These are phyloP conservation scores for Parotocinclus haroldoi DNA, from an alignment of 2,797 vertebrate genomes.

Conservation along the genomic window DNA sequence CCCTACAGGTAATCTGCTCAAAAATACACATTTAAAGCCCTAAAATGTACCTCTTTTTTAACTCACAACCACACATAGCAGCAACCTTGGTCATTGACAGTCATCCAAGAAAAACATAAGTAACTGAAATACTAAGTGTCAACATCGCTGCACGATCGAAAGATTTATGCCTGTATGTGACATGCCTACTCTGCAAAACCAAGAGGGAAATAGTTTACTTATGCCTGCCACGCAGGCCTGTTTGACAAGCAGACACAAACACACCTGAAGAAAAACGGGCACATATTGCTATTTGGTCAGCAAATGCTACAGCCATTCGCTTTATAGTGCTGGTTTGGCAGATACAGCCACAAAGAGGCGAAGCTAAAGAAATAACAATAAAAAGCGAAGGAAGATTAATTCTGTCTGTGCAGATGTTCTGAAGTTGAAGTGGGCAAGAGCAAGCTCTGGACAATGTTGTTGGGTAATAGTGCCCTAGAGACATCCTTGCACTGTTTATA, in stretches of 20 bases:
- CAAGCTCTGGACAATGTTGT: slow-evolving; percentile 68
- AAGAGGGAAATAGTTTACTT: slow-evolving; percentile 25
- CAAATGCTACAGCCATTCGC: background rate
- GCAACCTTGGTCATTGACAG: slow-evolving; percentile 23
- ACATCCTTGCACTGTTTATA: slow-evolving; percentile 54
- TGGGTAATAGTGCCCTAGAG: slow-evolving; percentile 63
- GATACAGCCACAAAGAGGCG: slow-evolving; percentile 16
- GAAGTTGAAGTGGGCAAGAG: slow-evolving; percentile 38
- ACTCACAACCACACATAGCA: slow-evolving; percentile 19
- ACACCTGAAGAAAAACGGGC: slow-evolving; percentile 16
- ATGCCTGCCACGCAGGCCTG: background rate
- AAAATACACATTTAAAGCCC: slow-evolving; percentile 19
- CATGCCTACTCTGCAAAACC: slow-evolving; percentile 19
- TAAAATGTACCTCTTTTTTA: background rate
- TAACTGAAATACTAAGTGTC: slow-evolving; percentile 23
- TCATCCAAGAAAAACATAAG: slow-evolving; percentile 33
- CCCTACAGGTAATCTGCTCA: slow-evolving; percentile 86
- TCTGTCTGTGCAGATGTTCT: slow-evolving; percentile 58
- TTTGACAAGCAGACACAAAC: slow-evolving; percentile 32
- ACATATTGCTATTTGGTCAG: slow-evolving; percentile 26
- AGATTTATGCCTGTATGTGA: slow-evolving; percentile 24
- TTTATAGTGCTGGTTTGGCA: background rate
- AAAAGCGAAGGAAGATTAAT: slow-evolving; percentile 55
- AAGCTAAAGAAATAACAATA: slow-evolving; percentile 11
- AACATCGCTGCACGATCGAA: slow-evolving; percentile 20